phyloP scores from a whole-genome alignment of 1,140 invertebrate genomes.

The Caligus rogercresseyi region DNA sequence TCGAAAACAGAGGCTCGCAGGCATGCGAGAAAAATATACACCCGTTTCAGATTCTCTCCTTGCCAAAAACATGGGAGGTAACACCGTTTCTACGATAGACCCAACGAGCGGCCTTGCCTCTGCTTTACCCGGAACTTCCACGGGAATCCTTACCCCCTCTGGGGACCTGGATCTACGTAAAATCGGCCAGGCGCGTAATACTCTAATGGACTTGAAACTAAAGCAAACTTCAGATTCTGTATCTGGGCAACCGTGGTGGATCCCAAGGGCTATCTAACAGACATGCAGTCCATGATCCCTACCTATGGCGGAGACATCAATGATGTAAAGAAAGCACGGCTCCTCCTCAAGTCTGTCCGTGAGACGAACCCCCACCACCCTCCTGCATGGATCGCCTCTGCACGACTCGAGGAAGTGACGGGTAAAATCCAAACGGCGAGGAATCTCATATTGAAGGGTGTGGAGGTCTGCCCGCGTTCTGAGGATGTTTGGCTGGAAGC shows the following conservation, averaged over 20 bases:
- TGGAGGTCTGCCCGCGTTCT: slow-evolving; percentile 75
- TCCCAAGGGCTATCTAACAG: slow-evolving; percentile 96
- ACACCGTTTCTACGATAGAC: slow-evolving; percentile 61
- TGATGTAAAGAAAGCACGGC: slow-evolving; percentile 92
- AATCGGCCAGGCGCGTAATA: slow-evolving; percentile 96
- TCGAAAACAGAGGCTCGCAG: slow-evolving; percentile 81
- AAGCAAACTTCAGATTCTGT: slow-evolving; percentile 97
- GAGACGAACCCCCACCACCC: slow-evolving; percentile 99
- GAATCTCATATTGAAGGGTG: slow-evolving; percentile 89
- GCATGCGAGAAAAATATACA: slow-evolving; percentile 82
- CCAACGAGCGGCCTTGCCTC: slow-evolving; percentile 61
- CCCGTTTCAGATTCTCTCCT: slow-evolving; percentile 91
- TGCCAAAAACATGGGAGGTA: slow-evolving; percentile 68
- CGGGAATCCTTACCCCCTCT: slow-evolving; percentile 48
- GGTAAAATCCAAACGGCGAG: slow-evolving; percentile 94
- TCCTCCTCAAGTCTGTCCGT: slow-evolving; percentile 88
- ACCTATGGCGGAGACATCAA: slow-evolving; percentile 95
- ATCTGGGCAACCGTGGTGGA: slow-evolving; percentile 94
- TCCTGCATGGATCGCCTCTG: slow-evolving; percentile 97
- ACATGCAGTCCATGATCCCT: slow-evolving; percentile 96
- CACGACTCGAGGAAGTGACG: slow-evolving; percentile 93
- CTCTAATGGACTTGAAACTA: slow-evolving; percentile 97
- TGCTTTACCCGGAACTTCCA: slow-evolving; percentile 52
- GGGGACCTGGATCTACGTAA: slow-evolving; percentile 93
- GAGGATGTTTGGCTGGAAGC: slow-evolving; percentile 98